Percentiles rank a stretch among this genome's conserved stretches.
phyloP scores from a whole-genome alignment of 2,888 invertebrate species.

The Phengaris alcon region DNA sequence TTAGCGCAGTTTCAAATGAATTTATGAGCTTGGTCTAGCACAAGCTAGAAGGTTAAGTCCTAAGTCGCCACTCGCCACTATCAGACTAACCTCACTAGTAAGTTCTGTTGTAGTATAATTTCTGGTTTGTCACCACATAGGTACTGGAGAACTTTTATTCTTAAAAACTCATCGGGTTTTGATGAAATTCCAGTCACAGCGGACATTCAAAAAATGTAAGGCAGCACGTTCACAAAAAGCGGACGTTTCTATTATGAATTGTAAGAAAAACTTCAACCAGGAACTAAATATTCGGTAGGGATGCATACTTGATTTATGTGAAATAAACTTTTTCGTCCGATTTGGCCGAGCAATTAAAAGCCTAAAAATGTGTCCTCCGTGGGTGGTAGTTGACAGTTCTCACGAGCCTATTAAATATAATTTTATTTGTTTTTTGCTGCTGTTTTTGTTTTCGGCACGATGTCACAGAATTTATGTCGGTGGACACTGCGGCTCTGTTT shows the following conservation, averaged over 20 bases:
- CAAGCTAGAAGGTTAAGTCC: neutral
- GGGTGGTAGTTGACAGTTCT: slow-evolving; percentile 78
- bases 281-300: slow-evolving; percentile 60
- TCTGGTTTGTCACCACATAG: no score
- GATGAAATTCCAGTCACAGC: neutral
- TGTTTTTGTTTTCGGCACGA: slow-evolving; percentile 50
- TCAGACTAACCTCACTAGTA: no score
- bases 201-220: neutral
- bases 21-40: neutral
- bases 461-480: slow-evolving; percentile 54
- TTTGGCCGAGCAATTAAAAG: slow-evolving; percentile 77
- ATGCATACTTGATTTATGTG: slow-evolving; percentile 70
- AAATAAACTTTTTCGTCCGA: slow-evolving; percentile 66
- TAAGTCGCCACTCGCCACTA: no score
- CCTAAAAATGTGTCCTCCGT: slow-evolving; percentile 71
- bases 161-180: neutral
- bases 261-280: neutral
- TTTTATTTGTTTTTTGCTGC: slow-evolving; percentile 67
- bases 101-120: no score
- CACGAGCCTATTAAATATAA: slow-evolving; percentile 77
- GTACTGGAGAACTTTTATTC: no score
- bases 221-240: neutral
- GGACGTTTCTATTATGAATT: slow-evolving; percentile 8
- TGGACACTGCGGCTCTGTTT: slow-evolving; percentile 48
- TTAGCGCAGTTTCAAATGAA: neutral